Evolutionary conservation across 2,797 vertebrate genomes (phyloP), one percentile per base, ranked within the genome.

Genomic region (Oreonectes daqikongensis): DNA sequence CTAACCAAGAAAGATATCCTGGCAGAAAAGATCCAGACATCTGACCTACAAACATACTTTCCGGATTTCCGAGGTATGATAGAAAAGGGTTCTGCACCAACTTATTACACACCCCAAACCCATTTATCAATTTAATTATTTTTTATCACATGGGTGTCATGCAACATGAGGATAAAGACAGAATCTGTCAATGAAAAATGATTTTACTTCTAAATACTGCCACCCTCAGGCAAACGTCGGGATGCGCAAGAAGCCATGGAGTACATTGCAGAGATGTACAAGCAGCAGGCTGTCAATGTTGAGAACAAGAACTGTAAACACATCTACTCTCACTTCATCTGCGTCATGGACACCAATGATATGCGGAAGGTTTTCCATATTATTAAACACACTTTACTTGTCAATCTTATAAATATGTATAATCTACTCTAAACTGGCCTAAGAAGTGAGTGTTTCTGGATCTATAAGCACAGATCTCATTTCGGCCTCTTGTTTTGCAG

Each of bases 1-100:
- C 92, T 94, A 82, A 94, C 94, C 87, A 94, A 94, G 87, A 93
- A 87, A 77, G 93, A 94, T 87, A 94, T 94, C 88, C 86, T 94
- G 78, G 88, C 87, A 28, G 93, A 94, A 79, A 94, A 94, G 86
- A 83, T 94, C 76, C 86, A 87, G 75, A 90, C 83, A 0, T 94
- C 93, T 2, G 91, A 94, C 82, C 84, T 94, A 75, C 82, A 88
- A 70, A 88, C 78, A 75, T 94, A 93, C 82, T 94, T 94, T 69
- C 85, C 88, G 2, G 55, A 32, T 40, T 94, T 92, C 75, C 71
- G 79, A 80, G 93, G 93, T 94, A 75, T 77, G 44, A 35, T 35
- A 9, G 32, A 35, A 35, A 35, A 8, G 8, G 7, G 7, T 35
- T 35, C 32, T 35, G 32, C 32, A 35, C 8, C 32, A 35, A 35